Evolutionary conservation across 2,888 invertebrate species (phyloP), one percentile per base, ranked within the genome.

Genomic region (Amiota mariae): DNA sequence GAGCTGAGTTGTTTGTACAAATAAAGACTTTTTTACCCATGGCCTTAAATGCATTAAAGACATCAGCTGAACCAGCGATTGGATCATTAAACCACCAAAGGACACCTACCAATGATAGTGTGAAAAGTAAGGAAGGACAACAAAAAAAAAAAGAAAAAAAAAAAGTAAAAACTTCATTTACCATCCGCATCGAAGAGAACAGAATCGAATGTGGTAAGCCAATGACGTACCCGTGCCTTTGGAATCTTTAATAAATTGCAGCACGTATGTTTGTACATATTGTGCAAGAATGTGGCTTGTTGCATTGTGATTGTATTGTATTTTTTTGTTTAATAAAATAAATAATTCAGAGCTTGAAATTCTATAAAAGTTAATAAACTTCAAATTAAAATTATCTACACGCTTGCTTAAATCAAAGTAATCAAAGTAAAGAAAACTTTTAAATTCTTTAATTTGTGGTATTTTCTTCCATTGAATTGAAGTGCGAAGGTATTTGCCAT

Each of bases 171-270:
- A 12, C 20, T 12, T 6, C 11, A 51, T 48, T 68, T 68, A 68
- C 83, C 85, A 63, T 85, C 83, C 0, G 79, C 83, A 73, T 83
- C 83, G 48, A 72, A 81, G 20, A 84, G 73, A 6, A 82, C 64
- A 8, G 78, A 71, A 54, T 82, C 76, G n/a, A 84, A 72, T 8
- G 63, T 36, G 9, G n/a, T 57, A 3, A 84, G 8, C 83, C 85
- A 85, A 51, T 82, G 71, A 1, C 68, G 78, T 3, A 85, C 82
- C 1, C 73, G 48, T 8, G 79, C 61, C 8, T 76, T 77, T 10
- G 82, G 75, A 20, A 83, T 4, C 11, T 82, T 75, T 18, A 72
- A 70, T 1, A 84, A 73, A 54, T 77, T 72, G 8, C 81, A 74
- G 51, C 76, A 83, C 10, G 61, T 81, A 4, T 79, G 77, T 18